Base-by-base conservation (phyloP, 1,140 invertebrate species). In the Medauroidea extradentata region DNA sequence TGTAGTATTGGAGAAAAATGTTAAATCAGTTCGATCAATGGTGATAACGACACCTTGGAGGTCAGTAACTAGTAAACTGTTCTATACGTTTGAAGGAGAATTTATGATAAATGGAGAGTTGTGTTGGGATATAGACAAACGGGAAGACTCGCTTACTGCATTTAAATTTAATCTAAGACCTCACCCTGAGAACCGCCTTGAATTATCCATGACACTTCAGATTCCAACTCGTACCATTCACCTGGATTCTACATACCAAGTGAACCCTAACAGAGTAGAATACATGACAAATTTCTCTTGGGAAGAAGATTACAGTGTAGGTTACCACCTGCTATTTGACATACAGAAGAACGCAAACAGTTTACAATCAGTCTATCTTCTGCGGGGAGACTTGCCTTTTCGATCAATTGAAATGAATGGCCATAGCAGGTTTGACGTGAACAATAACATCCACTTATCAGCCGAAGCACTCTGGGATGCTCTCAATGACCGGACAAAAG, bases 401-500 rank as follows among this genome's bases (percentile, higher is more conserved):
- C 11, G 58, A 27, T 60, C 53, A 42, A 23, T 55, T 29, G 39
- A 60, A 46, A 3, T 60, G n/a, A 27, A 14, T 9, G 34, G 14
- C 23, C 16, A 21, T 27, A 34, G 25, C 18, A 51, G 24, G 1
- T 1, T 7, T 44, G 51, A 27, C 23, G 9, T 18, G 18, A 34
- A 18, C 8, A 53, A 23, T 18, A 9, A 19, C 19, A 23, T 14
- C 21, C 16, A 29, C 24, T 13, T 53, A 18, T 16, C 38, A 54
- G 23, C 25, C 13, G 23, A 55, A n/a, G 46, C 51, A 21, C 16
- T 56, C 14, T 60, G 58, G 58, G 58, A 60, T 46, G 58, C 58
- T 11, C 42, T 48, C 21, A 23, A 19, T 11, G 39, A 60, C 13
- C 13, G 51, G 13, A 43, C 19, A 14, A 60, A 60, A 34, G 25